phyloP scores from a whole-genome alignment of 2,888 invertebrate genomes.

The Plagiodera versicolora region DNA sequence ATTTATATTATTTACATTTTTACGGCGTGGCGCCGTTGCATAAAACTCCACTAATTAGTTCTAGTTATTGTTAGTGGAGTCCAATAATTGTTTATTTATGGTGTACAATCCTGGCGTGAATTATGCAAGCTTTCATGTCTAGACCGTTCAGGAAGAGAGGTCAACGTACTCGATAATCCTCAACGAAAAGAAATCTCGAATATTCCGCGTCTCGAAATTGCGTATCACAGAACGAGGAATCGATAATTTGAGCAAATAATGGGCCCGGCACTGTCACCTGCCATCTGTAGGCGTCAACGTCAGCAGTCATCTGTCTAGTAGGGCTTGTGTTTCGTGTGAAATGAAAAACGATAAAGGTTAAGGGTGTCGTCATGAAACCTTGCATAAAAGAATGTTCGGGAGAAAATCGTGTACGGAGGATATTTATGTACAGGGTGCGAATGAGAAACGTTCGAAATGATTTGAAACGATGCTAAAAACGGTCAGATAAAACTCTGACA shows the following conservation, averaged over 20 bases:
- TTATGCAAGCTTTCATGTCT: neutral
- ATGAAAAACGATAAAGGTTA: too few relatives aligned
- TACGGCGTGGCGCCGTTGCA: too few relatives aligned
- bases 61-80: neutral
- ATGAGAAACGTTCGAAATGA: neutral
- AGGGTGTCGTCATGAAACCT: too few relatives aligned
- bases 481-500: constrained; percentile 37
- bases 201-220: neutral
- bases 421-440: neutral
- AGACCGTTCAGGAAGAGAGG: neutral
- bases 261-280: too few relatives aligned
- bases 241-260: neutral
- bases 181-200: neutral
- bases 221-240: neutral
- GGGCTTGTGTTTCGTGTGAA: too few relatives aligned
- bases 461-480: constrained; percentile 15
- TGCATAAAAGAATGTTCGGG: too few relatives aligned
- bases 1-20: too few relatives aligned
- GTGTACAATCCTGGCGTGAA: neutral
- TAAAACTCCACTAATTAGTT: neutral
- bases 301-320: too few relatives aligned
- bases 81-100: neutral
- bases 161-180: neutral
- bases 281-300: too few relatives aligned
- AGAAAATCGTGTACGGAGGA: neutral